Evolutionary conservation across 2,797 vertebrate species (phyloP).

Genomic region (Echeneis naucrates): DNA sequence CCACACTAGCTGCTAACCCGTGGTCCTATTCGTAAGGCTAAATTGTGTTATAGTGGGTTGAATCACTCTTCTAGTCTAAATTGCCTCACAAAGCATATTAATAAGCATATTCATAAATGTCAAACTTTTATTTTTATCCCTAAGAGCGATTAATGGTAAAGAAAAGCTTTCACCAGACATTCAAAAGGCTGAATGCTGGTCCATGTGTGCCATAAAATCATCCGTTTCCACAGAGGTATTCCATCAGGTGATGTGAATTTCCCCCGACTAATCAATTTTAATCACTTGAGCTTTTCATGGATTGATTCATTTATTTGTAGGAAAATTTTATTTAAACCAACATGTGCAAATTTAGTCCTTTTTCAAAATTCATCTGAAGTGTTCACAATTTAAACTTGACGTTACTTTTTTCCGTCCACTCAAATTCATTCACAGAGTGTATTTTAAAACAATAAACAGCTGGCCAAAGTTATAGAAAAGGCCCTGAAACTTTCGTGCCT

Average conservation of each 20-base stretch:
- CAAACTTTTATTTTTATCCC: not conserved
- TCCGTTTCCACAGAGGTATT: conserved; percentile 37
- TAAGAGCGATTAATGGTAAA: not conserved
- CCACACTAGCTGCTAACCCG: not conserved
- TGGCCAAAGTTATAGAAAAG: too few relatives aligned
- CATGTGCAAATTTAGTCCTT: not conserved
- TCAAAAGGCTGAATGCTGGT: conserved; percentile 1
- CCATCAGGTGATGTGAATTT: conserved; percentile 37
- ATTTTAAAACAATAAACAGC: too few relatives aligned
- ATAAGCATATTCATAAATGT: too few relatives aligned
- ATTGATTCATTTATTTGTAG: conserved; percentile 12
- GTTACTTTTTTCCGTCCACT: not conserved
- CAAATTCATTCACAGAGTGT: too few relatives aligned
- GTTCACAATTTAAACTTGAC: not conserved
- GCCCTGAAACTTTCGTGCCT: too few relatives aligned
- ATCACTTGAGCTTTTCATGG: conserved; percentile 22
- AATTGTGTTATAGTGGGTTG: too few relatives aligned
- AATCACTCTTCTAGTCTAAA: too few relatives aligned
- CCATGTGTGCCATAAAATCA: not conserved
- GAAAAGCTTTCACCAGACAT: not conserved
- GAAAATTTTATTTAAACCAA: not conserved
- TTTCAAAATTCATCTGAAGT: not conserved
- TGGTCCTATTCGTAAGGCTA: not conserved
- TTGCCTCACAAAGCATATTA: too few relatives aligned
- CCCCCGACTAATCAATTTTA: conserved; percentile 40